Conservation (phyloP, 2,797 vertebrate genomes). For the Gallirallus australis region DNA sequence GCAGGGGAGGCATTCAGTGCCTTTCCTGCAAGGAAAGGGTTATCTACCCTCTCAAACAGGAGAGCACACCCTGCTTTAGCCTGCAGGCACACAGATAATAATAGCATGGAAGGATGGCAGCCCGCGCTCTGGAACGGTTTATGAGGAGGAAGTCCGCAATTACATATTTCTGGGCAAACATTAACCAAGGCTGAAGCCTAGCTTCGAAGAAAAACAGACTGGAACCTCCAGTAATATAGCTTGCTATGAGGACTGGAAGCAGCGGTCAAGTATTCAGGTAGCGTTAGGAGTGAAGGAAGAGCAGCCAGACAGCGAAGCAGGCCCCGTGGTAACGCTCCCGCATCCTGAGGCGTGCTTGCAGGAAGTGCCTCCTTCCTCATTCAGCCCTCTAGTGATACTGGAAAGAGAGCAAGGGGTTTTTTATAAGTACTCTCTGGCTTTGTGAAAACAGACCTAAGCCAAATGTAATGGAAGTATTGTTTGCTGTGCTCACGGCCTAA, state of each 20-base stretch:
- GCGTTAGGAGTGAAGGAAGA: slow-evolving; percentile 31
- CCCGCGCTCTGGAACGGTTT: slow-evolving; percentile 85
- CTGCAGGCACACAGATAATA: slow-evolving; percentile 80
- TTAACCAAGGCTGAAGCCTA: slow-evolving; percentile 85
- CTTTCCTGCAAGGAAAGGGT: slow-evolving; percentile 68
- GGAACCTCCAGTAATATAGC: slow-evolving; percentile 66
- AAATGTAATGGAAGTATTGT: slow-evolving; percentile 45
- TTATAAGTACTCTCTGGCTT: neutral
- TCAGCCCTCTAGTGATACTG: neutral
- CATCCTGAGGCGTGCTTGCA: neutral
- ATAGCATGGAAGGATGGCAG: slow-evolving; percentile 83
- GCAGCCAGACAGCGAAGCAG: neutral
- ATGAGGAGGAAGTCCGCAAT: slow-evolving; percentile 90
- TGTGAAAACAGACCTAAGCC: slow-evolving; percentile 61
- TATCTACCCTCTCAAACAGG: slow-evolving; percentile 32
- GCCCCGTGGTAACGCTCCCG: neutral
- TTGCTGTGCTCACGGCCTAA: neutral
- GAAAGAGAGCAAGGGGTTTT: neutral
- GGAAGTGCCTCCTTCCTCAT: neutral
- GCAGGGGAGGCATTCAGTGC: neutral
- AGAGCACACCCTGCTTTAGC: slow-evolving; percentile 70
- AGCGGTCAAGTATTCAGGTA: slow-evolving; percentile 11
- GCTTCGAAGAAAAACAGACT: slow-evolving; percentile 78
- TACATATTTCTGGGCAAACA: slow-evolving; percentile 93
- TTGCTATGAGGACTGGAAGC: slow-evolving; percentile 61